Percentiles rank a stretch among this genome's conserved stretches.
Conservation (phyloP, 1,140 invertebrate species). For the Lysiphlebus fabarum region DNA sequence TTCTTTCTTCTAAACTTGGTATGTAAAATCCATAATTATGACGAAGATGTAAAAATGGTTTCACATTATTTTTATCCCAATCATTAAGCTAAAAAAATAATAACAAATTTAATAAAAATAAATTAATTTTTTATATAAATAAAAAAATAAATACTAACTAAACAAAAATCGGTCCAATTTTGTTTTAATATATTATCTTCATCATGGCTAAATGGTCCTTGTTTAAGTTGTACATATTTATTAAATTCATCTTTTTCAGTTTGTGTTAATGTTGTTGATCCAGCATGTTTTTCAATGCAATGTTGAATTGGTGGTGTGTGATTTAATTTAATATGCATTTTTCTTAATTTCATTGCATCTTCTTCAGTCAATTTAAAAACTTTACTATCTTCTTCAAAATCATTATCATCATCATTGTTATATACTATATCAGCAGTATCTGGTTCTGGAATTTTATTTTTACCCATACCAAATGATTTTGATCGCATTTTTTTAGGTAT, state of each 20-base stretch:
- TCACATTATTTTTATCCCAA: slow-evolving; percentile 27
- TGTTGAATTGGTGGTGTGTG: slow-evolving; percentile 36
- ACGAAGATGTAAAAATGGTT: slow-evolving; percentile 36
- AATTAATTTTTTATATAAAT: slow-evolving; percentile 1
- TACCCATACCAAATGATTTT: too few relatives aligned
- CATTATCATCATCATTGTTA: too few relatives aligned
- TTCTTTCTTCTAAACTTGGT: slow-evolving; percentile 27
- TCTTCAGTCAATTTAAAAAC: neutral
- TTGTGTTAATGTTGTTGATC: slow-evolving; percentile 26
- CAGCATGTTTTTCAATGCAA: slow-evolving; percentile 34
- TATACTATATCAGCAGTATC: too few relatives aligned
- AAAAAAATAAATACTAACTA: slow-evolving; percentile 26
- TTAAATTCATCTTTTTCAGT: slow-evolving; percentile 31
- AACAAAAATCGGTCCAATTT: slow-evolving; percentile 45
- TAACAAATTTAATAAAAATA: neutral
- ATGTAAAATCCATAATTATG: slow-evolving; percentile 23
- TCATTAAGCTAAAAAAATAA: slow-evolving; percentile 26
- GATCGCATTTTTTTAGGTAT: too few relatives aligned
- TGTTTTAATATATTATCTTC: slow-evolving; percentile 35
- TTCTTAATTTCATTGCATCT: slow-evolving; percentile 19
- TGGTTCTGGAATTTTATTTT: too few relatives aligned
- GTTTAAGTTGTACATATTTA: slow-evolving; percentile 26
- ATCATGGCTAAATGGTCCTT: slow-evolving; percentile 26
- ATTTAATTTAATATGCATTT: slow-evolving; percentile 26
- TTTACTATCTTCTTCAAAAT: too few relatives aligned